Evolutionary conservation across 2,888 invertebrate species (phyloP).

Genomic region (Sycophila texana): DNA sequence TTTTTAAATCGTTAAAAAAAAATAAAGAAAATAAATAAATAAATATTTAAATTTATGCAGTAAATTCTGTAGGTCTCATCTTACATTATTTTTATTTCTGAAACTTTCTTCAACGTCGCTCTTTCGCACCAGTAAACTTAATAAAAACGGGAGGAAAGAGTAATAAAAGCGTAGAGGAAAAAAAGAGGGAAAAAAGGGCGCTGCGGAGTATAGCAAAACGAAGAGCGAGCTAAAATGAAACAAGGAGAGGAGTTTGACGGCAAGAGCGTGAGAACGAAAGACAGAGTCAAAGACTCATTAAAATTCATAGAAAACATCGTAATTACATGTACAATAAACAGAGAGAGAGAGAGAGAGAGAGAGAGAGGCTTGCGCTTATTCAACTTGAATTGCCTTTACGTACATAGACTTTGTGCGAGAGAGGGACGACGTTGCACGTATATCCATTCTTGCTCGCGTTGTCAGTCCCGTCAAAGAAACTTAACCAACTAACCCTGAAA

Average conservation of each 20-base stretch:
- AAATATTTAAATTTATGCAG: slow-evolving; percentile 18
- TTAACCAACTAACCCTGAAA: slow-evolving; percentile 28
- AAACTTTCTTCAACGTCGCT: slow-evolving; percentile 25
- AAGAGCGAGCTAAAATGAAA: background rate
- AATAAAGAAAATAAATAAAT: background rate
- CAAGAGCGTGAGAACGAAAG: slow-evolving; percentile 48
- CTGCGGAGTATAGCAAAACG: background rate
- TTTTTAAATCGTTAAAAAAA: background rate
- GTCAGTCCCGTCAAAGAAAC: slow-evolving; percentile 13
- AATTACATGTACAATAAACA: slow-evolving; percentile 52
- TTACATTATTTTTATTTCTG: slow-evolving; percentile 17
- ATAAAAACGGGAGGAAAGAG: slow-evolving; percentile 37
- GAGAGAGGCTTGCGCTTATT: slow-evolving; percentile 25
- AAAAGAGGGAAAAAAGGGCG: background rate
- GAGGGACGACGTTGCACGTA: background rate
- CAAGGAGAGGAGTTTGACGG: slow-evolving; percentile 32
- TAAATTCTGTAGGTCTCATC: slow-evolving; percentile 14
- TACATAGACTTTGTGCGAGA: background rate
- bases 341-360: slow-evolving; percentile 22
- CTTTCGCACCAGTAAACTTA: slow-evolving; percentile 24
- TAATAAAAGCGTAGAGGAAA: background rate
- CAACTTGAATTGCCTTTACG: slow-evolving; percentile 35
- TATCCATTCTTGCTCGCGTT: slow-evolving; percentile 12
- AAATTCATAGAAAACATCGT: slow-evolving; percentile 58
- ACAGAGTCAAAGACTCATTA: slow-evolving; percentile 48